Evolutionary conservation across 2,888 invertebrate genomes (phyloP).

Genomic region (Ceramica pisi): DNA sequence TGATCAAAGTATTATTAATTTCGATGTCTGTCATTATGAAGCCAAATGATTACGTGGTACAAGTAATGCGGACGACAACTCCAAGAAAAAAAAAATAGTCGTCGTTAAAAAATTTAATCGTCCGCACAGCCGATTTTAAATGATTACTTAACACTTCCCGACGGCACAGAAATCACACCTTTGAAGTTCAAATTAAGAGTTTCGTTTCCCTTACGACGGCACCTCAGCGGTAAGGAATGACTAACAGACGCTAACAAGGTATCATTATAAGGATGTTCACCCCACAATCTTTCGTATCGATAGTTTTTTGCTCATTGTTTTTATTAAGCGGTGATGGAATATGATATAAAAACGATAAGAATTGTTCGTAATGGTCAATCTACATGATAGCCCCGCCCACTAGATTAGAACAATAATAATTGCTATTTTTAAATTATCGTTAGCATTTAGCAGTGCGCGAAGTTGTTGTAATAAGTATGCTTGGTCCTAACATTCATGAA

Average conservation of each 20-base stretch:
- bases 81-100: conserved; percentile 74
- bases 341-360: conserved; percentile 60
- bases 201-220: conserved; percentile 80
- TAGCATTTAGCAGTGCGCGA: conserved; percentile 45
- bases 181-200: conserved; percentile 86
- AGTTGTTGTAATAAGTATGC: conserved; percentile 29
- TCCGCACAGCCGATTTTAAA: conserved; percentile 79
- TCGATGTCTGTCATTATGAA: conserved; percentile 62
- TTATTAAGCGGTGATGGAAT: conserved; percentile 68
- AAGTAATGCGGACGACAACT: conserved; percentile 73
- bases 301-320: conserved; percentile 78
- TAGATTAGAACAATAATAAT: conserved; percentile 60
- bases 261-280: conserved; percentile 87
- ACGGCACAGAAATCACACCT: conserved; percentile 86
- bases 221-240: conserved; percentile 79
- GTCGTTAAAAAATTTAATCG: conserved; percentile 72
- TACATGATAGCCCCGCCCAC: conserved; percentile 54
- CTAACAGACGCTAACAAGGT: conserved; percentile 88
- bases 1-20: conserved; percentile 53
- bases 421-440: conserved; percentile 54
- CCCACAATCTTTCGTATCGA: conserved; percentile 78
- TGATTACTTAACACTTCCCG: conserved; percentile 87
- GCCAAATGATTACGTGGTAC: conserved; percentile 63
- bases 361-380: conserved; percentile 63
- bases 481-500: conserved; percentile 14